Evolutionary conservation across 2,113 vertebrate species (phyloP), one percentile per base, ranked within the genome.

Genomic region (Paradoxurus hermaphroditus): DNA sequence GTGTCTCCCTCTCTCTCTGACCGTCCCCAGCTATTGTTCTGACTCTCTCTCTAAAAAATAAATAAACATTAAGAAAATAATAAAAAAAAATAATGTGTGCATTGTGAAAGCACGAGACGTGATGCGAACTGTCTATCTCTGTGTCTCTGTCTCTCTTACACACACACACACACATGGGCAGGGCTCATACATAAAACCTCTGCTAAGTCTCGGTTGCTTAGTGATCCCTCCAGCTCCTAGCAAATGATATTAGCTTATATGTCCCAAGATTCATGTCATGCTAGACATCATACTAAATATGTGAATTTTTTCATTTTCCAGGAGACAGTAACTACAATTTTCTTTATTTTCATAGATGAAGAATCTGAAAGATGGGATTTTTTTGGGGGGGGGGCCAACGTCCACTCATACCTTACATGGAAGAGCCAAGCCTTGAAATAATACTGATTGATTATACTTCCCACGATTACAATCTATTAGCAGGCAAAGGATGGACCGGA

Each of bases 151-250:
- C 11, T 68, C 7, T 62, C 25, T n/a, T 27, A 31, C 14, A 51
- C 62, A 34, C 34, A 41, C 46, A 56, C 65, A 68, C 27, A 53
- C 12, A 78, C 1, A 78, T 21, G n/a, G 59, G 49, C 36, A 90
- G 53, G 49, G 36, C 12, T 90, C 63, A 84, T 23, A 41, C 53
- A 62, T 56, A 4, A 59, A 91, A 41, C 49, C 62, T 67, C 53
- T 87, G 84, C 51, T 87, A 93, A 75, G 19, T n/a, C 53, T 91
- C 65, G 63, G 89, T 94, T 91, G 62, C 67, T 96, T 73, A 73
- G 31, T 36, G 79, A 78, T 85, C 36, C 2, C 16, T 39, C 27
- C 13, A 85, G 62, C 34, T 90, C 44, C 34, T 44, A 56, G 9
- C 78, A 59, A 94, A 86, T 92, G 83, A 56, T 36, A 75, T 88